Conservation (phyloP, 2,113 vertebrate species). For the Mus pahari region DNA sequence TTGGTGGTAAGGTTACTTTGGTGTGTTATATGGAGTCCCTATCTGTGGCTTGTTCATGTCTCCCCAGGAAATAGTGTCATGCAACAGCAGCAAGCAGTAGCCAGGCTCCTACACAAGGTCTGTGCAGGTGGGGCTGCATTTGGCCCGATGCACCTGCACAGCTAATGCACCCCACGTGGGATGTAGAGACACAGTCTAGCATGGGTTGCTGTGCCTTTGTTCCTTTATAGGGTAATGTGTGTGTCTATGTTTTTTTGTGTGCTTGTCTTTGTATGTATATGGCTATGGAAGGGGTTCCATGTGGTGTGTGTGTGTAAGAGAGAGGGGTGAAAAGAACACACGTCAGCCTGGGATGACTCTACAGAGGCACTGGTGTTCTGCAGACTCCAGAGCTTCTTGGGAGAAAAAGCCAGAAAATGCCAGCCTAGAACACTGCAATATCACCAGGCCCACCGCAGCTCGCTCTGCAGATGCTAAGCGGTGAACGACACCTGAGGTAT, state of each 20-base stretch:
- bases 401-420: neutral
- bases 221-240: neutral
- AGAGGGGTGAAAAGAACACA: neutral
- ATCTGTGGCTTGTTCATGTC: no score
- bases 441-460: neutral
- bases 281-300: neutral
- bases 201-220: rapidly evolving
- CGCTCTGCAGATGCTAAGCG: neutral
- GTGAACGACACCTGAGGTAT: neutral
- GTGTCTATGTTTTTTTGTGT: neutral
- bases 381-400: neutral
- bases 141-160: rapidly evolving
- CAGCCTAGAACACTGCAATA: neutral
- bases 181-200: neutral
- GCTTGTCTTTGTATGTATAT: neutral
- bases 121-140: neutral
- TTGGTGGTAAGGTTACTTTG: neutral
- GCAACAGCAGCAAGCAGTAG: neutral
- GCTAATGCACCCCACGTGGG: rapidly evolving
- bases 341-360: neutral
- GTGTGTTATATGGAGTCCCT: neutral
- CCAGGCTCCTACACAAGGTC: neutral
- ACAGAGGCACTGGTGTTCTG: neutral
- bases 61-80: neutral
- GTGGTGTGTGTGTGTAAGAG: no score